These are phyloP conservation scores for Eonycteris spelaea DNA, from an alignment of 2,113 vertebrate genomes.

Conservation along the genomic window DNA sequence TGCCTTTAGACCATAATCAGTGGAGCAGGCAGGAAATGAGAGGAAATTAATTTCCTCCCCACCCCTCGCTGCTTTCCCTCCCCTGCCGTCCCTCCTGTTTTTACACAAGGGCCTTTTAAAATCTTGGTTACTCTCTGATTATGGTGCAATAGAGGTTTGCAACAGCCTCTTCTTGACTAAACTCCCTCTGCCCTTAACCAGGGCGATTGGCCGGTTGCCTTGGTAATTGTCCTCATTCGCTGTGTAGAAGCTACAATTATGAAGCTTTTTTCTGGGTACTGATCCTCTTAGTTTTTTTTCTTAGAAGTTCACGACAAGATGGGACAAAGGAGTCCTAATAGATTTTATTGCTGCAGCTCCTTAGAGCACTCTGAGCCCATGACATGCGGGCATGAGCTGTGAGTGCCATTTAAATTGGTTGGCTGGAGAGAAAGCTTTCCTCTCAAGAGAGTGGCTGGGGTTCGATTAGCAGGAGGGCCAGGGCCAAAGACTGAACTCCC, in stretches of 20 bases:
- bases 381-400: slow-evolving; percentile 45
- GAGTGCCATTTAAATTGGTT: slow-evolving; percentile 63
- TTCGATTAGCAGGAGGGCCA: slow-evolving; percentile 45
- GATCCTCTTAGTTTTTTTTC: slow-evolving; percentile 81
- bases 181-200: slow-evolving; percentile 75
- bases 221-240: slow-evolving; percentile 78
- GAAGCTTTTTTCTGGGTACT: slow-evolving; percentile 80
- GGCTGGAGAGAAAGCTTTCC: slow-evolving; percentile 46
- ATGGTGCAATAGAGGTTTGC: slow-evolving; percentile 73
- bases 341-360: slow-evolving; percentile 75
- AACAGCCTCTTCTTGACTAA: slow-evolving; percentile 78
- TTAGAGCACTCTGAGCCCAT: slow-evolving; percentile 27
- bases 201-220: slow-evolving; percentile 80
- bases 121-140: slow-evolving; percentile 82
- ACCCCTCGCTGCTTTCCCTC: slow-evolving; percentile 33
- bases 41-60: slow-evolving; percentile 81
- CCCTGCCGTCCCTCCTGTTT: slow-evolving; percentile 70
- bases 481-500: background rate
- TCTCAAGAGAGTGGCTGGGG: slow-evolving; percentile 36
- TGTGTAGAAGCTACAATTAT: slow-evolving; percentile 79
- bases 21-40: slow-evolving; percentile 78
- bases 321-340: slow-evolving; percentile 81
- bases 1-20: slow-evolving; percentile 77
- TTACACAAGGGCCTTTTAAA: slow-evolving; percentile 84
- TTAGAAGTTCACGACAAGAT: slow-evolving; percentile 80